Conservation (phyloP, 2,888 invertebrate species). For the Ellobium chinense region DNA sequence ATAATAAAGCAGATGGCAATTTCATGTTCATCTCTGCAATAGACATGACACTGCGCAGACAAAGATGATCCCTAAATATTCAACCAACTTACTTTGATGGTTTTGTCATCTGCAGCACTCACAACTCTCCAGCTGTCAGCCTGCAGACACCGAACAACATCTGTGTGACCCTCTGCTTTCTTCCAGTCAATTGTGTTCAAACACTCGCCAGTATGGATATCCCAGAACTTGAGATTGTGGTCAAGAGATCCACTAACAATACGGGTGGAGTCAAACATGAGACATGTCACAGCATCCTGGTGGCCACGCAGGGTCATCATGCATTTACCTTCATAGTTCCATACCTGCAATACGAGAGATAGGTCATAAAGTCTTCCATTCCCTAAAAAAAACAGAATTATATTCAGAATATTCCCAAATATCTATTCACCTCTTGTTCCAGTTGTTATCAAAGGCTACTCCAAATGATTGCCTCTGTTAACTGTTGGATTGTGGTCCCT, state of each 20-base stretch:
- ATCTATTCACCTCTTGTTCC: too few relatives aligned
- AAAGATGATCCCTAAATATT: too few relatives aligned
- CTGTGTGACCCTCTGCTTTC: conserved; percentile 81
- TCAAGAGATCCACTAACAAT: conserved; percentile 81
- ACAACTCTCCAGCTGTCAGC: conserved; percentile 81
- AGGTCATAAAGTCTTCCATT: too few relatives aligned
- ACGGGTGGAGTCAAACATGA: conserved; percentile 80
- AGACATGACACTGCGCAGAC: too few relatives aligned
- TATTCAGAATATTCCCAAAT: too few relatives aligned
- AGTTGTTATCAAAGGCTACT: too few relatives aligned
- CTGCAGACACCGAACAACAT: conserved; percentile 81
- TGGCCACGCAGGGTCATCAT: conserved; percentile 80
- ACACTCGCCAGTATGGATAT: conserved; percentile 79
- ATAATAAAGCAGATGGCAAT: too few relatives aligned
- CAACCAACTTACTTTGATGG: conserved; percentile 80
- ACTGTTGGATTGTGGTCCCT: too few relatives aligned
- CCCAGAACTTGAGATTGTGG: conserved; percentile 81
- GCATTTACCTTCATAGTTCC: conserved; percentile 79
- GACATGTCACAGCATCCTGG: conserved; percentile 81
- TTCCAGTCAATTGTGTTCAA: conserved; percentile 81
- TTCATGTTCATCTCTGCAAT: too few relatives aligned
- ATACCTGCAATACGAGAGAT: conserved; percentile 78
- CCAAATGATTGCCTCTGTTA: too few relatives aligned
- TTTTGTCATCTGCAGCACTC: conserved; percentile 81
- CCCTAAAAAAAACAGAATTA: too few relatives aligned